Evolutionary conservation across 2,888 invertebrate species (phyloP).

Genomic region (Carpatolechia fugitivella): DNA sequence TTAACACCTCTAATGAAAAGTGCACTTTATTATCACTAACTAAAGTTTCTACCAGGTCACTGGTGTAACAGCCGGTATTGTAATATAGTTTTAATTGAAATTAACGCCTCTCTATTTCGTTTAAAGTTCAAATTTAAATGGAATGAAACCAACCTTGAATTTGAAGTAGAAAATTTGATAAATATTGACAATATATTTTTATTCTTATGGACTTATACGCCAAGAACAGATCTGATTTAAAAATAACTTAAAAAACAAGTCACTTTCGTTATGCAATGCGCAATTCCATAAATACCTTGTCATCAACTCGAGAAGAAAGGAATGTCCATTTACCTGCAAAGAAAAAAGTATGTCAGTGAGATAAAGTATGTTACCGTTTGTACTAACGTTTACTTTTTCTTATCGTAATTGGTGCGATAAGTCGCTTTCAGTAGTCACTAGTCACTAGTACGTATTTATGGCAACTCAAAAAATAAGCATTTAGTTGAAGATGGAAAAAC

Average conservation of each 20-base stretch:
- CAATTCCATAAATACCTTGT: conserved; percentile 5
- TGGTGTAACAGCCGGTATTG: not conserved
- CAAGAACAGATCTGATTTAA: conserved; percentile 19
- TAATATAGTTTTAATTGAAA: conserved; percentile 35
- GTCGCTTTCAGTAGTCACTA: not conserved
- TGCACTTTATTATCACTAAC: conserved; percentile 29
- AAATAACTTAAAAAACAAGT: not conserved
- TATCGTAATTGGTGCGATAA: conserved; percentile 21
- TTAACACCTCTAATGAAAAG: conserved; percentile 29
- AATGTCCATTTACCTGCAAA: conserved; percentile 25
- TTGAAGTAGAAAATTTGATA: conserved; percentile 49
- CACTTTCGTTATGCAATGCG: not conserved
- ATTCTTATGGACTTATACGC: conserved; percentile 46
- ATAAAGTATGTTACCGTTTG: conserved; percentile 27
- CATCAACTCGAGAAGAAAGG: not conserved
- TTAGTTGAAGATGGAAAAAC: not conserved
- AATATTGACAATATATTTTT: conserved; percentile 30
- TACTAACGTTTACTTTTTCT: conserved; percentile 23
- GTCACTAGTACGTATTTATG: too few species aligned
- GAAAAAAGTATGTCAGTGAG: conserved; percentile 26
- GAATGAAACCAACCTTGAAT: conserved; percentile 34
- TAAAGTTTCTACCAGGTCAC: conserved; percentile 30
- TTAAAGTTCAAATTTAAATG: conserved; percentile 48
- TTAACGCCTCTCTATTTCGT: conserved; percentile 36
- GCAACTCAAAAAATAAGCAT: not conserved